Evolutionary conservation across 1,140 invertebrate genomes (phyloP), one percentile per base, ranked within the genome.

Genomic region (Drosophila novamexicana): DNA sequence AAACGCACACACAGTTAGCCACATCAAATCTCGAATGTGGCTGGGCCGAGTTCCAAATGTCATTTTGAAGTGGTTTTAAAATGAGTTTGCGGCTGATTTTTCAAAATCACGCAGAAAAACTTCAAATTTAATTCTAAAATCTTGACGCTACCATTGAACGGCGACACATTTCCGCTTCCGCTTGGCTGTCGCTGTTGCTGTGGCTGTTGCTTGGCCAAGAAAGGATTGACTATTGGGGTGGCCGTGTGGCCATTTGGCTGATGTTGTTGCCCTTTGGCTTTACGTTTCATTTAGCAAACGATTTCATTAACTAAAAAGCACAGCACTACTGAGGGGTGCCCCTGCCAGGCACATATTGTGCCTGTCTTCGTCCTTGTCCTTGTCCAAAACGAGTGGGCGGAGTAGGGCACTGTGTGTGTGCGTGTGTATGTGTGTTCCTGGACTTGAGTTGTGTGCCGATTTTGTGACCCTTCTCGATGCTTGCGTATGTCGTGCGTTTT

Each of bases 281-380:
- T 83, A 91, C 90, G 88, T 89, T 83, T 91, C 90, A 91, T 91
- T 91, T 91, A 79, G 81, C 90, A 91, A 79, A 90, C 86, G 83
- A 91, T 91, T 91, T 91, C 90, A 91, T 91, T 90, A 80, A 80
- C 79, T 80, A 90, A 82, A 90, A 86, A 86, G 81, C 81, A 75
- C 78, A 79, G 72, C 49, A 29, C 66, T 40, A 74, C 44, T 65
- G 52, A 47, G 75, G 70, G 66, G 54, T 61, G 65, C 44, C 45
- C 22, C 37, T 47, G 47, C 40, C 53, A 34, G 39, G 32, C 34
- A 73, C 80, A 84, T 80, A 80, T 85, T 77, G 81, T 59, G 37
- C 52, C 49, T 77, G 78, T 84, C 62, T 47, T 67, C 61, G 63
- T 39, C 45, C 65, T 59, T 76, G 59, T 76, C 7, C 18, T 65